phyloP scores from a whole-genome alignment of 2,888 invertebrate genomes.

The Coelogynopora nodosa region DNA sequence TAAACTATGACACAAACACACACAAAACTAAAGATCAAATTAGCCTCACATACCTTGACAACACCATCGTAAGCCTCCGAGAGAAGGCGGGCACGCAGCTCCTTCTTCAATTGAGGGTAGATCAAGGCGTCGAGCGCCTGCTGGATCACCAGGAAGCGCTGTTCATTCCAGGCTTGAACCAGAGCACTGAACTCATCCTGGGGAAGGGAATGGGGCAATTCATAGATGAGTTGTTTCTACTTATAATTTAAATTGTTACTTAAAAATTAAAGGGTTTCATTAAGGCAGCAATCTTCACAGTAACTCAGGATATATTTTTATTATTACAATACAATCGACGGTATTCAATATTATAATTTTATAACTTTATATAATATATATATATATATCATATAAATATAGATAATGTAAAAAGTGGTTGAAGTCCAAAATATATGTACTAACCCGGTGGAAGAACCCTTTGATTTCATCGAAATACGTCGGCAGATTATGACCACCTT shows the following conservation, averaged over 20 bases:
- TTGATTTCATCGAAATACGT: conserved; percentile 81
- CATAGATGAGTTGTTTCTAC: too few species aligned
- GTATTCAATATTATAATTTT: too few species aligned
- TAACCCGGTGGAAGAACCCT: conserved; percentile 71
- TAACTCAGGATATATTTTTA: too few species aligned
- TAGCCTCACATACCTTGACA: conserved; percentile 58
- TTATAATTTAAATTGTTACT: too few species aligned
- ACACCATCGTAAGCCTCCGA: conserved; percentile 73
- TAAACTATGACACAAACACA: too few species aligned
- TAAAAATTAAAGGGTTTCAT: too few species aligned
- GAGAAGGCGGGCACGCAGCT: conserved; percentile 74
- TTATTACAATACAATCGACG: too few species aligned
- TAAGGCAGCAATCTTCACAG: too few species aligned
- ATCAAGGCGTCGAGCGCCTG: conserved; percentile 81
- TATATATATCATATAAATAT: not conserved
- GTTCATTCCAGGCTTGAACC: conserved; percentile 83
- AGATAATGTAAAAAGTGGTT: not conserved
- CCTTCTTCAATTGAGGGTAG: conserved; percentile 81
- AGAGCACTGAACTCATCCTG: conserved; percentile 81
- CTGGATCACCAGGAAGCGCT: conserved; percentile 79
- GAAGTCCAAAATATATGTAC: not conserved
- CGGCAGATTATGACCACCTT: conserved; percentile 41
- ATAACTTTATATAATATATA: too few species aligned
- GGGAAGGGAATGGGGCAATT: conserved; percentile 75
- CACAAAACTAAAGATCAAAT: too few species aligned